Conservation (phyloP, 2,797 vertebrate genomes). For the Etheostoma nigrum region DNA sequence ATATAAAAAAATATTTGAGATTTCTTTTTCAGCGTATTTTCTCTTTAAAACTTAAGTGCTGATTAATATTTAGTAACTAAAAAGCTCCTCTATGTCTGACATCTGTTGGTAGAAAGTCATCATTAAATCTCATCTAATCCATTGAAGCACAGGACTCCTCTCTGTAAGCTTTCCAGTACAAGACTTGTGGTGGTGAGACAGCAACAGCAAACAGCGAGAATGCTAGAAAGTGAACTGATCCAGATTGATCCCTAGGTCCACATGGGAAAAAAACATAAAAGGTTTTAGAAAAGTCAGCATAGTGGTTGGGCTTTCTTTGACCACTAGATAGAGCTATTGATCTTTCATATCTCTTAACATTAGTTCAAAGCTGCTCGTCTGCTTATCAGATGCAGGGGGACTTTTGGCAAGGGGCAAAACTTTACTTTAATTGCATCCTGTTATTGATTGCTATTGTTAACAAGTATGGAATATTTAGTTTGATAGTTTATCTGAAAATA, state of each 20-base stretch:
- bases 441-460: constrained; percentile 10
- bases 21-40: not conserved
- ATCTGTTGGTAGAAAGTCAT: constrained; percentile 26
- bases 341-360: constrained; percentile 45
- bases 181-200: not conserved
- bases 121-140: constrained; percentile 7
- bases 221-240: not conserved
- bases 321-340: constrained; percentile 79
- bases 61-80: constrained; percentile 5
- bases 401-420: not conserved
- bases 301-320: not conserved
- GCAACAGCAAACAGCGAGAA: constrained; percentile 1
- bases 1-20: not conserved
- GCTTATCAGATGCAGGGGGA: constrained; percentile 7
- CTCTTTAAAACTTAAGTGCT: not conserved
- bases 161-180: not conserved
- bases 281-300: not conserved
- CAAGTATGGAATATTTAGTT: not conserved
- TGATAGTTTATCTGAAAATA: not conserved
- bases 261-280: not conserved
- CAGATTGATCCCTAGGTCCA: constrained; percentile 1
- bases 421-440: not conserved
- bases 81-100: not conserved
- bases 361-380: not conserved
- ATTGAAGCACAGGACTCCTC: not conserved